These are phyloP conservation scores for Venustaconcha ellipsiformis DNA, from an alignment of 1,140 invertebrate species.

Conservation along the genomic window DNA sequence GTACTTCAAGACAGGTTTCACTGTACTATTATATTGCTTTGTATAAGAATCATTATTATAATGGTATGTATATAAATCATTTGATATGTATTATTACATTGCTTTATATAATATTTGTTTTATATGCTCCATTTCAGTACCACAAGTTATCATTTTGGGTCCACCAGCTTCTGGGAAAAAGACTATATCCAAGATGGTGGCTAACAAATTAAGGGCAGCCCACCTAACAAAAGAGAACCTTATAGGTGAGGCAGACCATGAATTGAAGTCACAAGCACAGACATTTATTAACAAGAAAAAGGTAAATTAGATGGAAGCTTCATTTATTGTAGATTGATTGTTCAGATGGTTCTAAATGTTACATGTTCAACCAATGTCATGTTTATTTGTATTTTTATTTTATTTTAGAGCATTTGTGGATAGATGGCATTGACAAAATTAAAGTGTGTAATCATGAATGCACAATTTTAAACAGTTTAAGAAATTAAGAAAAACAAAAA, in stretches of 20 bases:
- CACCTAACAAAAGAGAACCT: conserved; percentile 62
- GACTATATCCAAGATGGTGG: conserved; percentile 64
- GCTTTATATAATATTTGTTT: conserved; percentile 2
- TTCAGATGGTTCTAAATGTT: no score
- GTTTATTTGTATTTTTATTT: no score
- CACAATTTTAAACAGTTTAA: no score
- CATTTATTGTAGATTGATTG: no score
- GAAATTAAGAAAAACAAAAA: no score
- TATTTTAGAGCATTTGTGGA: no score
- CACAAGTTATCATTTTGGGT: conserved; percentile 66
- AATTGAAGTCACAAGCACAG: conserved; percentile 49
- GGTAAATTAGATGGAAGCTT: conserved; percentile 21
- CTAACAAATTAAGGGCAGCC: conserved; percentile 57
- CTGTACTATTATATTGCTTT: background rate
- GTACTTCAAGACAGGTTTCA: no score
- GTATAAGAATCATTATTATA: background rate
- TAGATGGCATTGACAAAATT: no score
- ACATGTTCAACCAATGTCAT: no score
- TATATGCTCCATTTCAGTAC: conserved; percentile 50
- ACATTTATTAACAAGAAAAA: conserved; percentile 46
- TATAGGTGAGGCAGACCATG: conserved; percentile 56
- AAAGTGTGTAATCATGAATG: no score
- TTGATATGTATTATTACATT: background rate
- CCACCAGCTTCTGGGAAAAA: conserved; percentile 68
- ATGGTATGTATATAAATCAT: background rate